Evolutionary conservation across 2,888 invertebrate species (phyloP).

Genomic region (Clepsis dumicolana): DNA sequence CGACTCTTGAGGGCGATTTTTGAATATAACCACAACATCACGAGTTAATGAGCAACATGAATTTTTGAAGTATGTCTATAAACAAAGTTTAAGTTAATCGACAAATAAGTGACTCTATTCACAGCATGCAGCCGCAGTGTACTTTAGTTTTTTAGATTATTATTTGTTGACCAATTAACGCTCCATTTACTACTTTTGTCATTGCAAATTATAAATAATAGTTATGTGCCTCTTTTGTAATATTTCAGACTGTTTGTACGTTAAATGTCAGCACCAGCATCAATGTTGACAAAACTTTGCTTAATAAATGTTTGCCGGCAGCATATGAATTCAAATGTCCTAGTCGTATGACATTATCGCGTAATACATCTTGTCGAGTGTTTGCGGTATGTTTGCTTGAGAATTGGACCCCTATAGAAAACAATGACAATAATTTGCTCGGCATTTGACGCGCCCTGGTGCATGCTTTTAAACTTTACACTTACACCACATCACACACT

Average conservation of each 20-base stretch:
- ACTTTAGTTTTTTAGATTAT: too few relatives aligned
- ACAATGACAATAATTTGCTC: conserved; percentile 36
- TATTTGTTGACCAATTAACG: too few relatives aligned
- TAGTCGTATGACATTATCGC: conserved; percentile 3
- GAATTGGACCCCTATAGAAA: conserved; percentile 23
- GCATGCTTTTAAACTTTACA: conserved; percentile 19
- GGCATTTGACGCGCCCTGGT: conserved; percentile 27
- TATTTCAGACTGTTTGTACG: background rate
- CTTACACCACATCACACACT: conserved; percentile 5
- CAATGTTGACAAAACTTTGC: background rate
- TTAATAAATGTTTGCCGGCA: background rate
- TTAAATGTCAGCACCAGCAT: background rate
- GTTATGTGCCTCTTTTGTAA: conserved; percentile 5
- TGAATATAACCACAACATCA: background rate
- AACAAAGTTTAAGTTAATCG: too few relatives aligned
- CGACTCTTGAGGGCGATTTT: conserved; percentile 21
- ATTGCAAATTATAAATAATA: too few relatives aligned
- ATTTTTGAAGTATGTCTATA: too few relatives aligned
- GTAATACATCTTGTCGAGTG: background rate
- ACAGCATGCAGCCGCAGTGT: too few relatives aligned
- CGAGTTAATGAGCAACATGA: too few relatives aligned
- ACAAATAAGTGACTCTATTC: too few relatives aligned
- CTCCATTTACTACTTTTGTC: too few relatives aligned
- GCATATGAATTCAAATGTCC: background rate
- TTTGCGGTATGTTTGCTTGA: background rate